Evolutionary conservation across 64 coral and sea anemone species (phyloP), one percentile per base, ranked within the genome.

Genomic region (Cladopsammia gracilis): DNA sequence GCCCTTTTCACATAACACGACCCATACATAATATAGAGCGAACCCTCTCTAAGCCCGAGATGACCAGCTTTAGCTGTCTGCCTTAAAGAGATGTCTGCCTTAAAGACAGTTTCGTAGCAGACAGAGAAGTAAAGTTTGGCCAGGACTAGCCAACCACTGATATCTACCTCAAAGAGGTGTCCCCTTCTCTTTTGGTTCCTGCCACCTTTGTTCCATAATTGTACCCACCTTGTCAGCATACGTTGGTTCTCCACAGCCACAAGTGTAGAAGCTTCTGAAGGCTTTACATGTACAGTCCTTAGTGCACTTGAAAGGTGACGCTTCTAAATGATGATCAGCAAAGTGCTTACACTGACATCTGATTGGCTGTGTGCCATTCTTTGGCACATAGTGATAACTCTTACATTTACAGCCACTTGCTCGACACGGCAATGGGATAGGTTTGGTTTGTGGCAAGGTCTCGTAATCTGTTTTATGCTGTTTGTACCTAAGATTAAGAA

Each of bases 291-390:
- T 64, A 69, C 98, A 99, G 13, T 91, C 83, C 42, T 99, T 94
- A 7, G 96, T 78, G 71, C 98, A 99, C 80, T 95, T 90, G 71
- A 94, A 92, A 56, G 98, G 95, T 71, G 51, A 64, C 26, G 70
- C 86, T 76, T 96, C 98, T 50, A 91, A 86, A 62, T 99, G 98
- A 23, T 99, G 94, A 85, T 91, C 91, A 73, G 98, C 85, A 83
- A 94, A 99, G 77, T 99, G 94, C 59, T 99, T 99, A 73, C 98
- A 99, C 71, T 93, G 94, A 24, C 98, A 99, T 79, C 98, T 96
- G 65, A 99, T 96, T 86, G 94, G 98, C 64, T 96, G 98, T 0
- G 94, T 94, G 47, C 98, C 94, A 85, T 99, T 99, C 80, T 94
- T 96, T 71, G 98, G 98, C 4, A 99, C 91, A 76, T 96, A 99